Evolutionary conservation across 2,113 vertebrate species (phyloP).

Genomic region (Rhipidura dahli): DNA sequence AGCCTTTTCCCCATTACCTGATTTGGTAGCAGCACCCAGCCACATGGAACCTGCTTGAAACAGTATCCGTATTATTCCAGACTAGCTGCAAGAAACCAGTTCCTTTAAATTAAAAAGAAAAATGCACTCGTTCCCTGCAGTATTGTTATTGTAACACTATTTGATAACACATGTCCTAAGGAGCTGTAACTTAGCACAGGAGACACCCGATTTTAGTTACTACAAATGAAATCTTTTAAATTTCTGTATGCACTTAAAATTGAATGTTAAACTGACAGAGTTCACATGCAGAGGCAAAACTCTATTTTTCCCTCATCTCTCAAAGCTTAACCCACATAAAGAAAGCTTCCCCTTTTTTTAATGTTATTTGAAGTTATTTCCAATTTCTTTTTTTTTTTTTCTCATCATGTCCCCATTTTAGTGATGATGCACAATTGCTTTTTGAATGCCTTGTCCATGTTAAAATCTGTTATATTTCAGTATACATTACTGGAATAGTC

Average conservation of each 20-base stretch:
- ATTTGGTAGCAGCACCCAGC: neutral
- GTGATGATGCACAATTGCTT: neutral
- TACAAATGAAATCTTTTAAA: neutral
- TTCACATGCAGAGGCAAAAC: neutral
- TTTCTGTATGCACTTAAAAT: neutral
- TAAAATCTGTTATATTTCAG: neutral
- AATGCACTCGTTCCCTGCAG: neutral
- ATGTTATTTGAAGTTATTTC: neutral
- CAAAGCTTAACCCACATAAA: neutral
- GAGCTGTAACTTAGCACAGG: neutral
- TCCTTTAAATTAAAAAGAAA: neutral
- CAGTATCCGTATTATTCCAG: neutral
- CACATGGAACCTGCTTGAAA: neutral
- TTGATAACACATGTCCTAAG: neutral
- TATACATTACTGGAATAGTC: neutral
- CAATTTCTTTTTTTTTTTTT: neutral
- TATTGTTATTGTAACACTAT: neutral
- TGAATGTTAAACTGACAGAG: neutral
- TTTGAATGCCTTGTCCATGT: neutral
- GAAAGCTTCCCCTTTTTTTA: accelerated
- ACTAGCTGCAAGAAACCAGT: neutral
- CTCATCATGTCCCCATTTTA: neutral
- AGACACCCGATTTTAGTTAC: neutral
- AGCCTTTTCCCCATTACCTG: neutral
- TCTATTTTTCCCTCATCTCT: neutral